Percentiles rank a stretch among this genome's conserved stretches.
Conservation (phyloP, 2,888 invertebrate species). For the Nephrocerus scutellatus region DNA sequence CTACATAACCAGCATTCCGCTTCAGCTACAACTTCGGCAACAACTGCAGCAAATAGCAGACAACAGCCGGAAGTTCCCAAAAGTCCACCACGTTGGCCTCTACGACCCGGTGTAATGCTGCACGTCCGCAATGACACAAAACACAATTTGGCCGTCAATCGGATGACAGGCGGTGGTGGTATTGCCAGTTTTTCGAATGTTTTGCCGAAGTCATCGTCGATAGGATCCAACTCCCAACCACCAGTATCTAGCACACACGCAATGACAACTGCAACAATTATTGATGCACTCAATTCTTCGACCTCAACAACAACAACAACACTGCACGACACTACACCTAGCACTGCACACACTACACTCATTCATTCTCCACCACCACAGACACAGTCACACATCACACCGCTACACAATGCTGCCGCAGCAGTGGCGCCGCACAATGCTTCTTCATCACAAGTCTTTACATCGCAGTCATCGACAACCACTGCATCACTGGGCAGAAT, state of each 20-base stretch:
- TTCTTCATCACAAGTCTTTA: slow-evolving; percentile 15
- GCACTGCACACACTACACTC: slow-evolving; percentile 2
- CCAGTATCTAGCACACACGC: neutral
- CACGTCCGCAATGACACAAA: slow-evolving; percentile 70
- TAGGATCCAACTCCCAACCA: slow-evolving; percentile 4
- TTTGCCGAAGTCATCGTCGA: neutral
- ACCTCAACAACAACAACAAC: slow-evolving; percentile 20
- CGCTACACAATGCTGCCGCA: too few relatives aligned
- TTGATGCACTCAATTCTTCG: slow-evolving; percentile 1
- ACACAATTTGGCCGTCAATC: slow-evolving; percentile 59
- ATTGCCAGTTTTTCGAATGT: slow-evolving; percentile 1
- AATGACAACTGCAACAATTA: slow-evolving; percentile 7
- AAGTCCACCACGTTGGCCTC: slow-evolving; percentile 64
- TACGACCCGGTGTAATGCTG: slow-evolving; percentile 80
- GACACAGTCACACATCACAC: slow-evolving; percentile 1
- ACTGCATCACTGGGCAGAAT: slow-evolving; percentile 21
- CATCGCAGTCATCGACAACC: slow-evolving; percentile 14
- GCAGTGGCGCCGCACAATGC: slow-evolving; percentile 7
- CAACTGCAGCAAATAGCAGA: slow-evolving; percentile 4
- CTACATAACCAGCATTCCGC: slow-evolving; percentile 15
- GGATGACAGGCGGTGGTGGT: slow-evolving; percentile 29
- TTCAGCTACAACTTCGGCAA: slow-evolving; percentile 6
- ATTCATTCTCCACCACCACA: neutral
- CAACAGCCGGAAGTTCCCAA: slow-evolving; percentile 36
- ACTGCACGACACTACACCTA: slow-evolving; percentile 17